Conservation (phyloP, 2,797 vertebrate species). For the Falco concolor region DNA sequence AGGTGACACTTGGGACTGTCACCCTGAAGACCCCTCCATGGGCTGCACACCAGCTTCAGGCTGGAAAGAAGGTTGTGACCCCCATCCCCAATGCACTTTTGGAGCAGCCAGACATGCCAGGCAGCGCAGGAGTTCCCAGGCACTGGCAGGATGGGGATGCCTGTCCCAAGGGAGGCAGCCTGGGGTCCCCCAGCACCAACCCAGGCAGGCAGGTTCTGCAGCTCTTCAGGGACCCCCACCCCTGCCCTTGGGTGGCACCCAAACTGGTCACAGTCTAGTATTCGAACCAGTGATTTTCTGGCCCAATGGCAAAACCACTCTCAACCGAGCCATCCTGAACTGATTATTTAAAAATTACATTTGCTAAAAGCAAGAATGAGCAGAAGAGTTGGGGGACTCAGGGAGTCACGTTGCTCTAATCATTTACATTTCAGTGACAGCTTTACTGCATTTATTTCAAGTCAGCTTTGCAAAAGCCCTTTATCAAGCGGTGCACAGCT, state of each 20-base stretch:
- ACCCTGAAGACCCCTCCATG: not conserved
- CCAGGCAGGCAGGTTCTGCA: not conserved
- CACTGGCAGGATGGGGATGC: not conserved
- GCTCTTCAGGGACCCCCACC: not conserved
- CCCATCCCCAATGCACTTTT: fast-evolving
- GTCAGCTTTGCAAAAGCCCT: slow-evolving; percentile 11
- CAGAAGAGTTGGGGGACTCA: not conserved
- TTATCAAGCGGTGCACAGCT: not conserved
- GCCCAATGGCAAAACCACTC: not conserved
- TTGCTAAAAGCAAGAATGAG: not conserved
- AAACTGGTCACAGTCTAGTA: not conserved
- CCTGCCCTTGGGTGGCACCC: not conserved
- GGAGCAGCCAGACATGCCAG: not conserved
- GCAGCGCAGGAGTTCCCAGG: not conserved
- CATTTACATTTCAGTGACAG: slow-evolving; percentile 19
- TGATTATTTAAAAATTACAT: not conserved
- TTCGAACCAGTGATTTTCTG: not conserved
- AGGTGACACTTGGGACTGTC: not conserved
- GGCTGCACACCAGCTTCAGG: not conserved
- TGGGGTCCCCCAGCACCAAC: not conserved
- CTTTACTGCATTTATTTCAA: slow-evolving; percentile 22
- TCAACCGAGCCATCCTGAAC: not conserved
- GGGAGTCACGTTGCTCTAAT: not conserved
- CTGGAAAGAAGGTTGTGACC: not conserved
- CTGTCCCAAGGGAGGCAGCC: not conserved